phyloP scores from a whole-genome alignment of 2,888 invertebrate genomes.

The Sarcophaga rosellei region DNA sequence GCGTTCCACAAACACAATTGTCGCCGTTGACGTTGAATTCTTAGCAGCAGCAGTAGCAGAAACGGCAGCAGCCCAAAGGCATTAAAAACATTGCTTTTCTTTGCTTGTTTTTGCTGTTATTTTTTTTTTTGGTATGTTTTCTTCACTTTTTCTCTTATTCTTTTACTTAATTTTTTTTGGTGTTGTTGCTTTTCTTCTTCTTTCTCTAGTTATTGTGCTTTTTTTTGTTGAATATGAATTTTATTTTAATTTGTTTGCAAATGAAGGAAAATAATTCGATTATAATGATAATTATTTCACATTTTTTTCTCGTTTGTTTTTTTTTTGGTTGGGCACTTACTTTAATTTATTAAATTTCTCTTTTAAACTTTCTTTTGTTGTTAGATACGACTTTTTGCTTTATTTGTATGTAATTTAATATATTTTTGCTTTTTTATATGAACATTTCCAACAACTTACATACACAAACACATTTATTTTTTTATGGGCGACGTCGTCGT shows the following conservation, averaged over 20 bases:
- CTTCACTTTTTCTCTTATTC: constrained; percentile 19
- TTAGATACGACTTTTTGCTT: constrained; percentile 11
- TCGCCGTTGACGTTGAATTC: background rate
- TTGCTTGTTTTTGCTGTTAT: constrained; percentile 15
- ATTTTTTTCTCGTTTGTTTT: background rate
- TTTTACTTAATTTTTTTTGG: constrained; percentile 11
- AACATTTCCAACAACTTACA: constrained; percentile 26
- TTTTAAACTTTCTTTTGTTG: constrained; percentile 9
- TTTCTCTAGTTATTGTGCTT: background rate
- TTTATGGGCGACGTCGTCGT: constrained; percentile 66
- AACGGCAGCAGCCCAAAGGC: constrained; percentile 42
- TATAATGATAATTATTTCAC: too few species aligned
- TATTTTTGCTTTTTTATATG: constrained; percentile 38
- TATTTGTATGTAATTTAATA: constrained; percentile 55
- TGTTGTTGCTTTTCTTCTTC: constrained; percentile 14
- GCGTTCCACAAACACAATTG: constrained; percentile 57
- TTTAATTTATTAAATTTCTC: background rate
- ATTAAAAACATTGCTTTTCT: constrained; percentile 59
- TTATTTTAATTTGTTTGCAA: background rate
- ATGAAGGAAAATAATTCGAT: background rate
- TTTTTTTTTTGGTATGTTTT: constrained; percentile 20
- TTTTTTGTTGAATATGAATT: background rate
- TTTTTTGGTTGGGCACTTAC: too few species aligned
- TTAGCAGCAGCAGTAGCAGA: constrained; percentile 3
- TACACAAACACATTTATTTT: constrained; percentile 34